These are phyloP conservation scores for Mionectes macconnelli DNA, from an alignment of 2,113 vertebrate genomes.

Conservation along the genomic window DNA sequence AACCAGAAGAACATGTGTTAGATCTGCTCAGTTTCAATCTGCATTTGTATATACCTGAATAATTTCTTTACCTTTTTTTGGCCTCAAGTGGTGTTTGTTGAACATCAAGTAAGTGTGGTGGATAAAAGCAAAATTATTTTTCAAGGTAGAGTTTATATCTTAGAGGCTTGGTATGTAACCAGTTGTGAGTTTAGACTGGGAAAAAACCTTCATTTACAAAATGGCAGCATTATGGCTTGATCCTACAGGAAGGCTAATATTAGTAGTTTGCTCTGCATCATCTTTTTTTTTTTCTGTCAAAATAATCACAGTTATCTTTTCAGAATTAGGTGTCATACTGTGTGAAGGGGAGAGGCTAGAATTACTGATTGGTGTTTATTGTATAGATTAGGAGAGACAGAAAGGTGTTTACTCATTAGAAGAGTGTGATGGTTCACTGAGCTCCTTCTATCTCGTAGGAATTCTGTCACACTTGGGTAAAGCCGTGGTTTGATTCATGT, in stretches of 20 bases:
- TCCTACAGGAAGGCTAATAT: neutral
- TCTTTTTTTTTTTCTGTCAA: neutral
- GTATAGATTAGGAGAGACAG: slow-evolving; percentile 9
- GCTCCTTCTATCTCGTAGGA: neutral
- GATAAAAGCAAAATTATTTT: neutral
- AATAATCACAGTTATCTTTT: neutral
- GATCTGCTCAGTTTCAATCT: neutral
- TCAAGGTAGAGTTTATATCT: neutral
- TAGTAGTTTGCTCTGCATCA: neutral
- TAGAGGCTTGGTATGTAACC: neutral
- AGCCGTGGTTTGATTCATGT: neutral
- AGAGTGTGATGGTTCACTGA: neutral
- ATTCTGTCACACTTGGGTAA: slow-evolving; percentile 7
- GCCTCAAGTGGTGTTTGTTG: neutral
- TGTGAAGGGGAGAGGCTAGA: neutral
- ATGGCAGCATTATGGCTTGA: neutral
- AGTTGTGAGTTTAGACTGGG: neutral
- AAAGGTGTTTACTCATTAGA: slow-evolving; percentile 38
- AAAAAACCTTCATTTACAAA: neutral
- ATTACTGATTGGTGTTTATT: slow-evolving; percentile 6
- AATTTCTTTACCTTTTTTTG: neutral
- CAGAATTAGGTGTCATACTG: neutral
- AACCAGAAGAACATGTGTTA: neutral
- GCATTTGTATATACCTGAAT: neutral
- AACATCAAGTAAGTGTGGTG: neutral